Base-by-base conservation (phyloP, 2,113 vertebrate species). In the Erinaceus europaeus region DNA sequence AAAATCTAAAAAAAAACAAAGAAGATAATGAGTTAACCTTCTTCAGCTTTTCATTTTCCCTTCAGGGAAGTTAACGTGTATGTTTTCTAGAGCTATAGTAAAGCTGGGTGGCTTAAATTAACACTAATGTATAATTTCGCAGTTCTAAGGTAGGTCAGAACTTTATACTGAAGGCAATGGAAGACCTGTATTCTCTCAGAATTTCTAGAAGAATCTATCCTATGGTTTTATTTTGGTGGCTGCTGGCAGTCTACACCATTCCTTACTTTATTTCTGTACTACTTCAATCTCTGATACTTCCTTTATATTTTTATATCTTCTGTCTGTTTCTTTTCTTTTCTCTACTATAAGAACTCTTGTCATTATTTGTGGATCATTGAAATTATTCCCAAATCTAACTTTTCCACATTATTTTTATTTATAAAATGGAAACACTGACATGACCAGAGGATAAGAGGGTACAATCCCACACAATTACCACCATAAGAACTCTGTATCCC, bases 121-220 rank as follows among this genome's bases (percentile, higher is more conserved):
- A 38, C 5, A 27, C 21, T 25, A 32, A 46, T 38, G 0, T 32
- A 42, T 77, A n/a, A n/a, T n/a, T n/a, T n/a, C n/a, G n/a, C n/a
- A n/a, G n/a, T n/a, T n/a, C n/a, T n/a, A n/a, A n/a, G n/a, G n/a
- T 65, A 8, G 65, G 2, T 55, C 32, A 57, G 2, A 67, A n/a
- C 42, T 67, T 13, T 29, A 7, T 27, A 84, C 32, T 46, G 21
- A 52, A 52, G 40, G 2, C 79, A 4, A 68, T 5, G 4, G 3
- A 11, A 64, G 65, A 12, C 0, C 1, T 75, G 9, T 3, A n/a
- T 1, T 4, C 2, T 59, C 10, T 25, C 25, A 5, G 69, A 10
- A 1, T 18, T 76, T 21, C 21, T 6, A 15, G 27, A 21, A n/a
- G 27, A 71, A 55, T 15, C 25, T 1, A 1, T 42, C 38, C 3